Base-by-base conservation (phyloP, 2,797 vertebrate genomes). In the Todus mexicanus region DNA sequence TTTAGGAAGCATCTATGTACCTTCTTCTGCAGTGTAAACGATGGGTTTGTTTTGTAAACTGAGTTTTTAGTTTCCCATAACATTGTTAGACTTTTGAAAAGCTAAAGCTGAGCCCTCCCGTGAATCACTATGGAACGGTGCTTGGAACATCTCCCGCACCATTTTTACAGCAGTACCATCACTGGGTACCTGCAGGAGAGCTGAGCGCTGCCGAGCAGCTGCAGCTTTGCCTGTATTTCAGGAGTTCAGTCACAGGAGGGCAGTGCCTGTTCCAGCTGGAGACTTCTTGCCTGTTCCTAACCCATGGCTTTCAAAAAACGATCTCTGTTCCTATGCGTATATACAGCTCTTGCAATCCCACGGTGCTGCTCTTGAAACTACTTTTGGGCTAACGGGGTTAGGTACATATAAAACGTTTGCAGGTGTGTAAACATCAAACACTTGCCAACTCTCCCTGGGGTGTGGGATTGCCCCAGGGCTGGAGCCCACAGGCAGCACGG, bases 181-280 rank as follows among this genome's bases (percentile, higher is more conserved):
- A 1, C 3, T 5, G 31, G n/a, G 53, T 5, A 1, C 3, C 11
- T 9, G 6, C n/a, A 2, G n/a, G 0, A 4, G 22, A 6, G 66
- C 45, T 1, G 38, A 11, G 47, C 31, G 29, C 7, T 17, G 57
- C 37, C 0, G 54, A 33, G 37, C 50, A 5, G 43, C 47, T 10
- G n/a, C 19, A 5, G 51, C 4, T 5, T 5, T 15, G 20, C 29
- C 59, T 59, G 79, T 17, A 7, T 4, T 78, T 66, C 12, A 7
- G 0, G 8, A 6, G 1, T 31, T n/a, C 45, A 1, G 74, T 12
- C 94, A 74, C 78, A 15, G 56, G 94, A 78, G 86, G 94, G 89
- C 92, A 77, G 42, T 70, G 89, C 37, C 53, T 25, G 54, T 26
- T 10, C n/a, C 84, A 7, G 43, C 84, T 85, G 45, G 8, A 57